Base-by-base conservation (phyloP, 2,888 invertebrate species). In the Metalampra italica region DNA sequence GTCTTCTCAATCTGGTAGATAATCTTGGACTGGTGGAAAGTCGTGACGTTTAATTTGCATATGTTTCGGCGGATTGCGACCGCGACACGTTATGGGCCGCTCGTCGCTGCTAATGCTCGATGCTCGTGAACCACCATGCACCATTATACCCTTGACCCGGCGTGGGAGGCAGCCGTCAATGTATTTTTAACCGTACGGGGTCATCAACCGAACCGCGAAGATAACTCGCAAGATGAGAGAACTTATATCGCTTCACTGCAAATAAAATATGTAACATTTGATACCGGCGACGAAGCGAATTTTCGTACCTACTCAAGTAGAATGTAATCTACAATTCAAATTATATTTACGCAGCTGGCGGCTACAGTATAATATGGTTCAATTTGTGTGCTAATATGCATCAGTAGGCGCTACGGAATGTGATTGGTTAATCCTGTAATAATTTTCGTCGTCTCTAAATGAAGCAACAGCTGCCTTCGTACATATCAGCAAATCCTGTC, bases 101-200 rank as follows among this genome's bases (percentile, higher is more conserved):
- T 38, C 29, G 29, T 46, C 46, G 49, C 47, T 44, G 41, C 53
- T 50, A 54, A 56, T 53, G 53, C n/a, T 46, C 46, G n/a, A 56
- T 53, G 53, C n/a, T 46, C 46, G n/a, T 40, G 29, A 46, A 48
- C 40, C 43, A 47, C 53, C 53, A 51, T 57, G 51, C 55, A 57
- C 51, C 56, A 56, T 44, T 53, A 55, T 62, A 74, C 71, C 80
- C 82, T 82, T 83, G 79, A 82, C 80, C 82, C 66, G 75, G 64
- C 75, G 80, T 81, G 76, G 80, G 78, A 78, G 72, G 72, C 68
- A 75, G 65, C 61, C 59, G 65, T 66, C 57, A 63, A 68, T 53
- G 66, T 82, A 82, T 80, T 80, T 82, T 82, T 80, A 80, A 78
- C 71, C 58, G 60, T 53, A 50, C 62, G 58, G 75, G n/a, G 78